Evolutionary conservation across 2,888 invertebrate species (phyloP).

Genomic region (Cheilosia scutellata): DNA sequence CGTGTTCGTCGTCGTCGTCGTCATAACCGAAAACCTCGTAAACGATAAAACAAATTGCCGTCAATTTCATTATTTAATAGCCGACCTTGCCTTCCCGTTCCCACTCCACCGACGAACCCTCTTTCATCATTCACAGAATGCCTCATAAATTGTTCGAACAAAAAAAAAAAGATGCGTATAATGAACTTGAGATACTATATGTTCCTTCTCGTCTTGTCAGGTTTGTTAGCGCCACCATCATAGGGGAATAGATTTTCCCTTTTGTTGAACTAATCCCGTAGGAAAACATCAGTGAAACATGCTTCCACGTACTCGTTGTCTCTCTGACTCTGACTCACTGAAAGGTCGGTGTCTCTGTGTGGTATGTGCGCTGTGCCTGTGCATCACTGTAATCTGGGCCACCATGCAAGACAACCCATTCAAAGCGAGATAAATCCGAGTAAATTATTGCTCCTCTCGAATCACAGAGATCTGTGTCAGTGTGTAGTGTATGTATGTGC

Average conservation of each 20-base stretch:
- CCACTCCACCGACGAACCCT: constrained; percentile 32
- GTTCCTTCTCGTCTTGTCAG: constrained; percentile 19
- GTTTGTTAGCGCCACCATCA: constrained; percentile 70
- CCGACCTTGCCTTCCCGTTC: constrained; percentile 66
- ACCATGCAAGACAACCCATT: constrained; percentile 69
- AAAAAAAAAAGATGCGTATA: constrained; percentile 23
- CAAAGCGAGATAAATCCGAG: constrained; percentile 64
- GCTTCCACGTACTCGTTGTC: constrained; percentile 5
- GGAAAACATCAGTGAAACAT: constrained; percentile 47
- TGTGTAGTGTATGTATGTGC: not conserved
- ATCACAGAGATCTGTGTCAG: not conserved
- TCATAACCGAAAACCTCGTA: constrained; percentile 44
- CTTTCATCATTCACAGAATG: constrained; percentile 61
- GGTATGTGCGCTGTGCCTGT: not conserved
- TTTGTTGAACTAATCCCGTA: constrained; percentile 32
- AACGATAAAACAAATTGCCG: constrained; percentile 74
- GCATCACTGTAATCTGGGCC: constrained; percentile 47
- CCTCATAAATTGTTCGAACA: constrained; percentile 53
- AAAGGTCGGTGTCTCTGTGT: too few species aligned
- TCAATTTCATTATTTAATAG: constrained; percentile 72
- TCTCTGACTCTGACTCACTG: constrained; percentile 7
- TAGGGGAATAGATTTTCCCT: constrained; percentile 36
- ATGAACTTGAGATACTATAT: constrained; percentile 45
- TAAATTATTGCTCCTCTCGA: constrained; percentile 52
- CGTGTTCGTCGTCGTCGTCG: constrained; percentile 20